These are phyloP conservation scores for Metopolophium dirhodum DNA, from an alignment of 1,140 invertebrate genomes.

Conservation along the genomic window DNA sequence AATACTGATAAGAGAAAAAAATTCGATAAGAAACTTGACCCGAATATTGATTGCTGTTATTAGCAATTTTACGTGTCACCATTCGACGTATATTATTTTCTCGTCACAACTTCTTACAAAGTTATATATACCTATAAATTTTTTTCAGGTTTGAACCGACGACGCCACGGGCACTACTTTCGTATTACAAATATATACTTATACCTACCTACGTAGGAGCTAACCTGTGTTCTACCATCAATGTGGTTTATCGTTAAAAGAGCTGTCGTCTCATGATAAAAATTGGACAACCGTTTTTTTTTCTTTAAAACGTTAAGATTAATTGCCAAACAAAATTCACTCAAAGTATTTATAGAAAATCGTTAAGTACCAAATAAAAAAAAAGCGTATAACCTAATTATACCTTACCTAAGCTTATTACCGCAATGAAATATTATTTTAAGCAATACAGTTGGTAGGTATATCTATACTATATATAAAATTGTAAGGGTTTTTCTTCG, in stretches of 20 bases:
- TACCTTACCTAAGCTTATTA: neutral
- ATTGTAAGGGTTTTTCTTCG: no score
- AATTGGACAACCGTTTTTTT: neutral
- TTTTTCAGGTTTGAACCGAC: no score
- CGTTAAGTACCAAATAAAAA: neutral
- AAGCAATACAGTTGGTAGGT: neutral
- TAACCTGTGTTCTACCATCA: neutral
- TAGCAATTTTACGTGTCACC: neutral
- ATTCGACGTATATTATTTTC: neutral
- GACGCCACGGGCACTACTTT: no score
- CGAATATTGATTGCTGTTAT: neutral
- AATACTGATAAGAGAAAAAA: neutral
- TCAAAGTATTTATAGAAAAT: neutral
- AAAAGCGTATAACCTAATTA: neutral
- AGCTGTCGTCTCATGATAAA: neutral
- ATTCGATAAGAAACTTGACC: neutral
- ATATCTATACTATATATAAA: no score
- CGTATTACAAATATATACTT: no score
- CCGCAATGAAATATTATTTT: neutral
- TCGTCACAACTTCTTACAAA: neutral
- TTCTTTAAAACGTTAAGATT: neutral
- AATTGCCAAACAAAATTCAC: neutral
- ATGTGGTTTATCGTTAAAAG: neutral
- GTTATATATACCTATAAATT: neutral
- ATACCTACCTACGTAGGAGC: neutral